phyloP scores from a whole-genome alignment of 2,888 invertebrate genomes.

The Petrolisthes manimaculis region DNA sequence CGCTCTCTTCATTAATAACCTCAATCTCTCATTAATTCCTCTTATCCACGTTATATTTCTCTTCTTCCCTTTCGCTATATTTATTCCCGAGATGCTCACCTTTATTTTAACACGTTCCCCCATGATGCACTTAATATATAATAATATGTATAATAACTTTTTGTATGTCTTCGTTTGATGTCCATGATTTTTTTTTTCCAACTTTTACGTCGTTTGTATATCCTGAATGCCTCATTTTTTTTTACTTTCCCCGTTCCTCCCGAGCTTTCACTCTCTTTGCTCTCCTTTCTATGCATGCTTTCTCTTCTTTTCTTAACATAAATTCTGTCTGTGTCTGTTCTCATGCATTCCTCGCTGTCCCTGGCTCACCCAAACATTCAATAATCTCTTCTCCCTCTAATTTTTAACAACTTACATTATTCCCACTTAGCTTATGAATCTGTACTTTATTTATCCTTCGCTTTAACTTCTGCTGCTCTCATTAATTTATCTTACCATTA shows the following conservation, averaged over 20 bases:
- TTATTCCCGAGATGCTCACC: slow-evolving; percentile 6
- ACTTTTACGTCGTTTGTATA: neutral
- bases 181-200: no score
- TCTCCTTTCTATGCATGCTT: neutral
- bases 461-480: no score
- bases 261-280: neutral
- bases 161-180: no score
- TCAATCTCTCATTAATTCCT: slow-evolving; percentile 35
- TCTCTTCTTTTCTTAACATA: neutral
- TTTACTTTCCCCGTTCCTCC: slow-evolving; percentile 10
- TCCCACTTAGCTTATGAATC: no score
- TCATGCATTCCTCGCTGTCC: neutral
- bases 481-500: no score
- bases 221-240: slow-evolving; percentile 3
- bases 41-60: slow-evolving; percentile 19
- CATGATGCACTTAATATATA: neutral
- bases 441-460: no score
- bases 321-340: neutral
- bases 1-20: slow-evolving; percentile 28
- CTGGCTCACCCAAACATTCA: neutral
- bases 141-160: no score
- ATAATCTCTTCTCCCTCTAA: neutral
- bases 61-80: slow-evolving; percentile 2
- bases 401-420: no score
- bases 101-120: neutral